phyloP scores from a whole-genome alignment of 2,888 invertebrate species.

The Troides helena region DNA sequence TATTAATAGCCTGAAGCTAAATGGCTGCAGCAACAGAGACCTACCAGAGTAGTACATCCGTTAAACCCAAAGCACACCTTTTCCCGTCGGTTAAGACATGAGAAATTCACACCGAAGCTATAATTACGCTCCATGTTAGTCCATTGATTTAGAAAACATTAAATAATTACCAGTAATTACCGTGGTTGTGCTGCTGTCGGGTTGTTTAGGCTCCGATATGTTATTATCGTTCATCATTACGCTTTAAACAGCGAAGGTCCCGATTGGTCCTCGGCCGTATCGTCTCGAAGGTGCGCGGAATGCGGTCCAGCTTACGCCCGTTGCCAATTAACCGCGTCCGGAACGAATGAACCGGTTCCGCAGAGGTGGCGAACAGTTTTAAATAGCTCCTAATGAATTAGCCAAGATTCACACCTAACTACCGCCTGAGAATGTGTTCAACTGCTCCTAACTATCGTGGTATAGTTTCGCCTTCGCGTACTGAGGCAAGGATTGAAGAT shows the following conservation, averaged over 20 bases:
- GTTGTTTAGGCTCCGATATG: slow-evolving; percentile 15
- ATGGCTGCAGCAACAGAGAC: no score
- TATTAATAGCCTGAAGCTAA: no score
- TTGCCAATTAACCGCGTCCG: slow-evolving; percentile 51
- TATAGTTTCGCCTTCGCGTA: background rate
- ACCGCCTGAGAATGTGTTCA: background rate
- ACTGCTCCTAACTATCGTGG: background rate
- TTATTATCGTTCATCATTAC: slow-evolving; percentile 22
- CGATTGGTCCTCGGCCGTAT: slow-evolving; percentile 29
- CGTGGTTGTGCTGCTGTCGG: slow-evolving; percentile 1
- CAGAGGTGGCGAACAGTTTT: slow-evolving; percentile 26
- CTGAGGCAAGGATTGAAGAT: no score
- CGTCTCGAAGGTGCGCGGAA: slow-evolving; percentile 43
- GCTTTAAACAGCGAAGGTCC: slow-evolving; percentile 26
- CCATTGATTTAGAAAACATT: slow-evolving; percentile 13
- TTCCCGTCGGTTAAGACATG: background rate
- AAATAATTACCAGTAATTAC: slow-evolving; percentile 17
- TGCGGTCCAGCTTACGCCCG: slow-evolving; percentile 46
- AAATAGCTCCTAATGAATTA: slow-evolving; percentile 28
- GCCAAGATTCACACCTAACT: slow-evolving; percentile 18
- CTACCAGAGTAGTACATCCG: no score
- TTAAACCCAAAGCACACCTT: background rate
- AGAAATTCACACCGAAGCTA: background rate
- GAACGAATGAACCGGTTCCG: slow-evolving; percentile 50
- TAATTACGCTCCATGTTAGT: background rate